Percentiles rank a stretch among this genome's conserved stretches.
Evolutionary conservation across 1,140 invertebrate species (phyloP).

Genomic region (Manduca sexta): DNA sequence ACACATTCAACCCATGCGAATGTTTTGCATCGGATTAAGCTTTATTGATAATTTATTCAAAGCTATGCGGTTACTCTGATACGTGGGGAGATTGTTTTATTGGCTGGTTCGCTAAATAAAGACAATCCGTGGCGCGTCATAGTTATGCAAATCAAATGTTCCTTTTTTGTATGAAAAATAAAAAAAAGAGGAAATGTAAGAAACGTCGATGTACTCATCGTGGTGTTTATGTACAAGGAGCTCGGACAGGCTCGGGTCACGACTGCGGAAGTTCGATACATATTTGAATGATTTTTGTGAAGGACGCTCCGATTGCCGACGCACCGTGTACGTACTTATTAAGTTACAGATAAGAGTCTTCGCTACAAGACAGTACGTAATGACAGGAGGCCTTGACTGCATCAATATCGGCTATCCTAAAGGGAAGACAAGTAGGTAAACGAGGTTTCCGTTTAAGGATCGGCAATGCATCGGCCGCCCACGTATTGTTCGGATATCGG

Average conservation of each 20-base stretch:
- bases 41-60: constrained; percentile 53
- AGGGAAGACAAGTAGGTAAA: constrained; percentile 58
- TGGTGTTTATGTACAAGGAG: constrained; percentile 17
- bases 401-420: constrained; percentile 49
- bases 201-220: constrained; percentile 23
- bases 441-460: constrained; percentile 54
- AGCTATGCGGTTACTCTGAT: constrained; percentile 22
- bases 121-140: constrained; percentile 29
- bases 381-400: constrained; percentile 34
- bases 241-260: constrained; percentile 20
- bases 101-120: constrained; percentile 37
- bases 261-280: constrained; percentile 27
- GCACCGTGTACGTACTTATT: constrained; percentile 15
- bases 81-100: constrained; percentile 30
- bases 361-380: constrained; percentile 29
- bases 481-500: constrained; percentile 48
- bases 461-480: constrained; percentile 59
- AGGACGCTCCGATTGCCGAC: constrained; percentile 18
- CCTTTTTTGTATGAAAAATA: constrained; percentile 45
- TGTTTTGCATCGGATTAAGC: constrained; percentile 37
- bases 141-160: constrained; percentile 12
- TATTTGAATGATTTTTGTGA: constrained; percentile 30
- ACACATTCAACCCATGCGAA: constrained; percentile 3
- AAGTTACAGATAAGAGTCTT: constrained; percentile 17
- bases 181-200: constrained; percentile 21